Evolutionary conservation across 2,113 vertebrate species (phyloP), one percentile per base, ranked within the genome.

Genomic region (Fukomys damarensis): DNA sequence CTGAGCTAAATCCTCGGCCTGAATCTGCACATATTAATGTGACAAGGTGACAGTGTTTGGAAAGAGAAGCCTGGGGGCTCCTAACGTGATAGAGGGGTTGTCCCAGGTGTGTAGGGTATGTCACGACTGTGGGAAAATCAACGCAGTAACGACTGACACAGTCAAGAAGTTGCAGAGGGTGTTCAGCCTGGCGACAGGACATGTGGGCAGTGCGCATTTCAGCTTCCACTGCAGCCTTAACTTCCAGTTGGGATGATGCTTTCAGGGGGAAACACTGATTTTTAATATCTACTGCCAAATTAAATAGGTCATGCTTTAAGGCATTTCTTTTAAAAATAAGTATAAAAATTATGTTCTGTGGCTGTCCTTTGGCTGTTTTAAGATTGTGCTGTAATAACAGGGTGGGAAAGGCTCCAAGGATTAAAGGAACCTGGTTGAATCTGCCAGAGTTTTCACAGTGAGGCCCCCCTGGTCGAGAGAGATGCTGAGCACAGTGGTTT

Each of bases 251-350:
- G 46, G 52, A 32, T 77, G 49, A 89, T 93, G 24, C 32, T 80
- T 35, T 80, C 22, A 16, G 30, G 3, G 43, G 20, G 54, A 59
- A 38, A 58, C 17, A 14, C 38, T 65, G 66, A 17, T 41, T 91
- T 91, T 89, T 70, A 91, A 86, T 77, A 59, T n/a, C n/a, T 30
- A 70, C 56, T 93, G 9, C 14, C 43, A 26, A 61, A 20, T 19
- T 90, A 80, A 92, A 93, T n/a, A 63, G 56, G 56, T 85, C 41
- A 14, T 14, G 56, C 38, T 90, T 95, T 59, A 89, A 52, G 76
- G n/a, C n/a, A 85, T 35, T 32, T 68, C 54, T 41, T 93, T 91
- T 76, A 97, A 94, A 66, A 79, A 68, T 94, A 83, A 58, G 80
- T 59, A 26, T 41, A 8, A 91, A 86, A 52, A 10, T 54, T 32